Evolutionary conservation across 1,140 invertebrate species (phyloP).

Genomic region (Chironomus tepperi): DNA sequence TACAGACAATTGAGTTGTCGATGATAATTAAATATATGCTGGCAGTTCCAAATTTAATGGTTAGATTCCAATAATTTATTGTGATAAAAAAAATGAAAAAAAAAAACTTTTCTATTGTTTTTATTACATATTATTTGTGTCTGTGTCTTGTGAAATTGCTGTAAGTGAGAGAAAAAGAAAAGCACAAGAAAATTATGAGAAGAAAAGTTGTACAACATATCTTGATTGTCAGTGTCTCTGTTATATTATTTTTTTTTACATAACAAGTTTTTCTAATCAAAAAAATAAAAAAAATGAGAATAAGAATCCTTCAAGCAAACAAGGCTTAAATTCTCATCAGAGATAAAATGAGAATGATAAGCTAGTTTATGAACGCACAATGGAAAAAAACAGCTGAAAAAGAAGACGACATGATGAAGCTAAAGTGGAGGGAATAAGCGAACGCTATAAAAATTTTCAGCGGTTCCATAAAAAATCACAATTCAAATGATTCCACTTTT

Average conservation of each 20-base stretch:
- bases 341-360: slow-evolving; percentile 14
- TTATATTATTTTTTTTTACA: too few species aligned
- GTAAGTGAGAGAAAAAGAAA: background rate
- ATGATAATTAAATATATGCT: too few species aligned
- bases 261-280: too few species aligned
- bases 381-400: background rate
- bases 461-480: slow-evolving; percentile 21
- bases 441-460: slow-evolving; percentile 18
- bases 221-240: background rate
- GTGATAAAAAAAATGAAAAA: background rate
- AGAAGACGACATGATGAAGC: background rate
- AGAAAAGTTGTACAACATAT: background rate
- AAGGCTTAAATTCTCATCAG: background rate
- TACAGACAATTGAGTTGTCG: background rate
- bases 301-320: background rate
- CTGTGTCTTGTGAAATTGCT: background rate
- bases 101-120: background rate
- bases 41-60: too few species aligned
- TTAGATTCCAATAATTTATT: background rate
- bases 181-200: background rate
- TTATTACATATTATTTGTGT: background rate
- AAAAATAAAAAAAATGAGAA: background rate
- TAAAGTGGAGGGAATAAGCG: background rate
- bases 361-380: background rate
- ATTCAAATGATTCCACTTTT: slow-evolving; percentile 23